A percentile compares a stretch with the other conserved stretches of the same genome.
Evolutionary conservation across 2,888 invertebrate genomes (phyloP).

Genomic region (Panopea generosa): DNA sequence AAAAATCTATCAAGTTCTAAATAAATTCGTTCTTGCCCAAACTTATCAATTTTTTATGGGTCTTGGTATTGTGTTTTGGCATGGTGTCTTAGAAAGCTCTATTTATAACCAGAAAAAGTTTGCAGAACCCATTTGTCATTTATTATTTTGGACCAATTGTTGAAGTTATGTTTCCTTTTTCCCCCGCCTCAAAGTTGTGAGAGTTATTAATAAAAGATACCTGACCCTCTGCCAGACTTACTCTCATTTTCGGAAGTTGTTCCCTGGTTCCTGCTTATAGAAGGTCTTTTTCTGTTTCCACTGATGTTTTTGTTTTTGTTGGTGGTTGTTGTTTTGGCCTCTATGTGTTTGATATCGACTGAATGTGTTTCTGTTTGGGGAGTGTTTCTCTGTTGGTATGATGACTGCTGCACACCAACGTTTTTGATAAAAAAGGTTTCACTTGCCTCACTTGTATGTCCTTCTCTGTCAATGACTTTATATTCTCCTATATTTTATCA

Average conservation of each 20-base stretch:
- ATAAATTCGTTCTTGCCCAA: slow-evolving; percentile 16
- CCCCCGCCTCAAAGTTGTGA: background rate
- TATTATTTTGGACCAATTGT: slow-evolving; percentile 26
- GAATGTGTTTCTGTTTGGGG: no score
- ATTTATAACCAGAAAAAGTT: slow-evolving; percentile 38
- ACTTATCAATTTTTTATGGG: slow-evolving; percentile 12
- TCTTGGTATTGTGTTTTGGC: slow-evolving; percentile 14
- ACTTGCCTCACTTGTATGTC: background rate
- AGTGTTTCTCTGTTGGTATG: background rate
- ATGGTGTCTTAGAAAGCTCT: slow-evolving; percentile 27
- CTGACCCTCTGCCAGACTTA: no score
- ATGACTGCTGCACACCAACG: background rate
- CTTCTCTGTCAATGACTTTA: background rate
- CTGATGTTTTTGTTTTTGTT: no score
- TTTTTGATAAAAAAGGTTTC: background rate
- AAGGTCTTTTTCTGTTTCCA: no score
- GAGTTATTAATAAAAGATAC: background rate
- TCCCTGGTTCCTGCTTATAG: no score
- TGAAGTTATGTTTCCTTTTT: background rate
- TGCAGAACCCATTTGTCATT: slow-evolving; percentile 28
- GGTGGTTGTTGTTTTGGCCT: no score
- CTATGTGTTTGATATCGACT: no score
- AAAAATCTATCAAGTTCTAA: slow-evolving; percentile 32
- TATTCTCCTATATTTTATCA: background rate
- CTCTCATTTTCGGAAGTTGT: no score